phyloP scores from a whole-genome alignment of 2,113 vertebrate genomes.

The Plectropomus leopardus region DNA sequence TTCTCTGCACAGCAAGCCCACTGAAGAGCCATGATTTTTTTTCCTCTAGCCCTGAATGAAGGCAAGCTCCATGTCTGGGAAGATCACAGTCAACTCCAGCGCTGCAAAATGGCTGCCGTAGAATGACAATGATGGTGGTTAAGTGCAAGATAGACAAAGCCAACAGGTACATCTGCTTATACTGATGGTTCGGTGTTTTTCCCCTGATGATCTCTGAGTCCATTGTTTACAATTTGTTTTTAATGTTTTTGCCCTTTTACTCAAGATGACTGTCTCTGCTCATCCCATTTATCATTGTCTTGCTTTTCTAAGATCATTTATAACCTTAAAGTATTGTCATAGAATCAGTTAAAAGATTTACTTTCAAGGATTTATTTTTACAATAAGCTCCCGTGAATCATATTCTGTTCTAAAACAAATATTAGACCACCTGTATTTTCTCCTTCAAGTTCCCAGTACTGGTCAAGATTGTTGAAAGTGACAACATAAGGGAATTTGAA shows the following conservation, averaged over 20 bases:
- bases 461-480: not conserved
- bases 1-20: constrained; percentile 43
- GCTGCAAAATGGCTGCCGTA: not conserved
- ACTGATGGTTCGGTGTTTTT: not conserved
- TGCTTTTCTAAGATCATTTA: too few relatives aligned
- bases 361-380: not conserved
- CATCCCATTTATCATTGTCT: too few relatives aligned
- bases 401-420: not conserved
- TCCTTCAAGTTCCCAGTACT: not conserved
- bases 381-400: not conserved
- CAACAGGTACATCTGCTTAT: not conserved
- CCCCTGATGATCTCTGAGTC: not conserved
- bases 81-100: not conserved
- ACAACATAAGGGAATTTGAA: not conserved
- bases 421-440: not conserved
- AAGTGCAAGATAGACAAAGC: constrained; percentile 3
- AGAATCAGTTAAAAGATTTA: not conserved
- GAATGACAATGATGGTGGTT: not conserved
- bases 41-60: constrained; percentile 1
- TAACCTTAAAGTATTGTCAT: not conserved
- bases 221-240: not conserved
- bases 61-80: not conserved
- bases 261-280: too few relatives aligned
- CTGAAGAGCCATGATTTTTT: constrained; percentile 51
- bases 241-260: not conserved